Conservation (phyloP, 1,140 invertebrate genomes). For the Carcinoscorpius rotundicauda region DNA sequence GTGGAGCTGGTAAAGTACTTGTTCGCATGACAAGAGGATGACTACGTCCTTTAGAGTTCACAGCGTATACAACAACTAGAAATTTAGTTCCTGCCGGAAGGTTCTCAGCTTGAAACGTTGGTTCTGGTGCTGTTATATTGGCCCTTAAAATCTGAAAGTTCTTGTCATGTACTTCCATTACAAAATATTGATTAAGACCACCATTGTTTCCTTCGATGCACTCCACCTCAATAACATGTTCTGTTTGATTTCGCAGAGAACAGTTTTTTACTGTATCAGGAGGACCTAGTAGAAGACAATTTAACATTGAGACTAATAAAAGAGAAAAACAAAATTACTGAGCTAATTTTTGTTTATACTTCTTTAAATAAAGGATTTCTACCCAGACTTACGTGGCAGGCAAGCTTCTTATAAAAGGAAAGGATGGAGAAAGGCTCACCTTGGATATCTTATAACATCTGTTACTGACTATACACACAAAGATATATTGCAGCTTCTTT, state of each 20-base stretch:
- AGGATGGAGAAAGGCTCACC: too few species aligned
- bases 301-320: too few species aligned
- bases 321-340: too few species aligned
- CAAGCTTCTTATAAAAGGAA: too few species aligned
- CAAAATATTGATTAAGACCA: constrained; percentile 63
- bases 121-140: constrained; percentile 37
- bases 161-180: constrained; percentile 56
- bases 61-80: constrained; percentile 48
- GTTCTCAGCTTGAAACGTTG: constrained; percentile 48
- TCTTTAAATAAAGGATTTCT: too few species aligned
- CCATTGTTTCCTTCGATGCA: constrained; percentile 74
- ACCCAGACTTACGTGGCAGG: too few species aligned
- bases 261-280: constrained; percentile 70
- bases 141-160: constrained; percentile 39
- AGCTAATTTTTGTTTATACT: too few species aligned
- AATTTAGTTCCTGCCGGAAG: constrained; percentile 28
- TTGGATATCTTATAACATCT: too few species aligned
- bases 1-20: constrained; percentile 17
- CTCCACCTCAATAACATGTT: constrained; percentile 60
- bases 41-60: constrained; percentile 55
- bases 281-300: too few species aligned
- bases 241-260: constrained; percentile 70
- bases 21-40: constrained; percentile 32
- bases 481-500: too few species aligned
- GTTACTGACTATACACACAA: too few species aligned